phyloP scores from a whole-genome alignment of 1,140 invertebrate species.

The Wiebesia pumilae region DNA sequence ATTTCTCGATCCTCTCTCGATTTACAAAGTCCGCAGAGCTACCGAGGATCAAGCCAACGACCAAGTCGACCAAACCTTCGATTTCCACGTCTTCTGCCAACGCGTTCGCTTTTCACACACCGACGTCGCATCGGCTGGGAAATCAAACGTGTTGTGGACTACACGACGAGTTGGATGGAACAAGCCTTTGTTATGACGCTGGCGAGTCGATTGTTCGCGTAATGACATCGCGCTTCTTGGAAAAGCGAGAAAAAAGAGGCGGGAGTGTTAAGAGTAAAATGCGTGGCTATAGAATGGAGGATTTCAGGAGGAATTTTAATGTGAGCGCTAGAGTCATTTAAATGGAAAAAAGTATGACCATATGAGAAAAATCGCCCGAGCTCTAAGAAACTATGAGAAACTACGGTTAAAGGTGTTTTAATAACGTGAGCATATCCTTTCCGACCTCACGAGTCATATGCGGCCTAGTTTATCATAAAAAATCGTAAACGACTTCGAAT shows the following conservation, averaged over 20 bases:
- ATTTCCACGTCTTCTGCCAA: not conserved
- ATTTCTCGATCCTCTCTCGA: not conserved
- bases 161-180: not conserved
- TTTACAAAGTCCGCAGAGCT: not conserved
- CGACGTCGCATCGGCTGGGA: not conserved
- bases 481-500: not conserved
- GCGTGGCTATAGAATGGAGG: not conserved
- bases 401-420: not conserved
- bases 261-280: not conserved
- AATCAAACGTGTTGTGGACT: not conserved
- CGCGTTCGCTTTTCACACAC: not conserved
- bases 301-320: not conserved
- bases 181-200: not conserved
- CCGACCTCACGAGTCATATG: not conserved
- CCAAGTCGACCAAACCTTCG: not conserved
- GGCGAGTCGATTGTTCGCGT: not conserved
- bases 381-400: not conserved
- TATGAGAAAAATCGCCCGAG: not conserved
- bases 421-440: not conserved
- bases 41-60: not conserved
- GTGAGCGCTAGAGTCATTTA: not conserved
- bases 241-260: not conserved
- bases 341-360: not conserved
- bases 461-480: not conserved
- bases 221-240: conserved; percentile 3